Base-by-base conservation (phyloP, 2,888 invertebrate genomes). In the Folsomia candida region DNA sequence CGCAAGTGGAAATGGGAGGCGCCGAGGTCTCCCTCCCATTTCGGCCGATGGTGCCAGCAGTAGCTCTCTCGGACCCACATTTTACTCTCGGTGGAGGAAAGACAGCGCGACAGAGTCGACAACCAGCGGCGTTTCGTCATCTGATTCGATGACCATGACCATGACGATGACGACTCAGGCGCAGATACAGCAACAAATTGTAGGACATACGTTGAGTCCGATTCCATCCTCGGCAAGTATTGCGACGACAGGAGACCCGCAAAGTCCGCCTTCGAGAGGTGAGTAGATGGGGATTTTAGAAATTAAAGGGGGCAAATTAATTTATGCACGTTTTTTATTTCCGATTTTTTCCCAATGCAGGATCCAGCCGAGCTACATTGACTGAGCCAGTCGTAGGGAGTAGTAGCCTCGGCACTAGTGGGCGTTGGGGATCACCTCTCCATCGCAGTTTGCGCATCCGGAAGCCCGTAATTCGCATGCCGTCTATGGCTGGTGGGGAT, bases 81-180 rank as follows among this genome's bases (percentile, higher is more conserved):
- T 4, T 37, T 37, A 37, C 14, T 37, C 6, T 4, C 37, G 37
- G 4, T 73, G 73, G 66, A 57, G 71, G 67, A 37, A 73, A 29
- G 87, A 81, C 82, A 87, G 82, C 83, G 87, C 87, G 80, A 89
- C 71, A 60, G 92, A 92, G 81, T 91, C 91, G 1, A 90, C 90
- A 70, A 91, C 91, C 0, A 92, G 91, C 69, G 92, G 92, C 57
- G 89, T 92, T 25, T 91, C 91, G 83, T 92, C 92, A 69, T 90
- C 89, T 80, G 92, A 92, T 82, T 92, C 91, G 1, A 88, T 29
- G n/a, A n/a, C n/a, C n/a, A n/a, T n/a, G n/a, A n/a, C n/a, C n/a
- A n/a, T n/a, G n/a, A n/a, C n/a, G n/a, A n/a, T n/a, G n/a, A n/a
- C n/a, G n/a, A n/a, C n/a, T n/a, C n/a, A n/a, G n/a, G 37, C 14